These are phyloP conservation scores for Pycnonotus jocosus DNA, from an alignment of 2,113 vertebrate species.

Conservation along the genomic window DNA sequence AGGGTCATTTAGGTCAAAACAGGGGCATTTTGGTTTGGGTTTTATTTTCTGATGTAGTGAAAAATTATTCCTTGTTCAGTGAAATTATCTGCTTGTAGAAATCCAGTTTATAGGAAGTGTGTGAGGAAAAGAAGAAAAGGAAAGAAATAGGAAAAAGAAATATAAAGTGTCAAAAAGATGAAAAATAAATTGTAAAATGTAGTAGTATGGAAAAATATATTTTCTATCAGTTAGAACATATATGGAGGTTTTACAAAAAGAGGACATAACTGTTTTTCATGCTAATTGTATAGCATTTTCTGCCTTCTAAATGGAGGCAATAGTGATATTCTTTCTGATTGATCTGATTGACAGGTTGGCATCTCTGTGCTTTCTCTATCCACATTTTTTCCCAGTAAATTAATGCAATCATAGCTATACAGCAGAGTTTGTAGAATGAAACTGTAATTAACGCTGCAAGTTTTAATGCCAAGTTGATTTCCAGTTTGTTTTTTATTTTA, in stretches of 20 bases:
- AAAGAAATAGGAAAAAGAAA: not conserved
- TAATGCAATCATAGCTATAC: not conserved
- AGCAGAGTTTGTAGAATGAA: not conserved
- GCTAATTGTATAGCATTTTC: not conserved
- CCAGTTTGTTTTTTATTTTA: not conserved
- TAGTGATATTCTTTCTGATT: not conserved
- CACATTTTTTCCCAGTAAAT: not conserved
- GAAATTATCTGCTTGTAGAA: not conserved
- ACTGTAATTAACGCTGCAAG: not conserved
- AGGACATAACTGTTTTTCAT: not conserved
- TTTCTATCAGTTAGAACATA: constrained; percentile 32
- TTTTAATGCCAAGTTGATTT: constrained; percentile 11
- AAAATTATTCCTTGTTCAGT: not conserved
- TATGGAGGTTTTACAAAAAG: constrained; percentile 11
- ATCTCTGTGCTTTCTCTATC: not conserved
- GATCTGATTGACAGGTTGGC: not conserved
- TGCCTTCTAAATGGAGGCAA: not conserved
- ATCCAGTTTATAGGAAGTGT: not conserved
- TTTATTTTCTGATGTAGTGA: not conserved
- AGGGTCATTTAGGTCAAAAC: not conserved
- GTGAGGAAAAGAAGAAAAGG: not conserved
- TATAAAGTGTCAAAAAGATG: not conserved
- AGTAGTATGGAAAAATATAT: constrained; percentile 20
- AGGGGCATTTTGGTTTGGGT: not conserved
- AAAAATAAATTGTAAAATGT: not conserved